Evolutionary conservation across 2,797 vertebrate species (phyloP).

Genomic region (Arvicola amphibius): DNA sequence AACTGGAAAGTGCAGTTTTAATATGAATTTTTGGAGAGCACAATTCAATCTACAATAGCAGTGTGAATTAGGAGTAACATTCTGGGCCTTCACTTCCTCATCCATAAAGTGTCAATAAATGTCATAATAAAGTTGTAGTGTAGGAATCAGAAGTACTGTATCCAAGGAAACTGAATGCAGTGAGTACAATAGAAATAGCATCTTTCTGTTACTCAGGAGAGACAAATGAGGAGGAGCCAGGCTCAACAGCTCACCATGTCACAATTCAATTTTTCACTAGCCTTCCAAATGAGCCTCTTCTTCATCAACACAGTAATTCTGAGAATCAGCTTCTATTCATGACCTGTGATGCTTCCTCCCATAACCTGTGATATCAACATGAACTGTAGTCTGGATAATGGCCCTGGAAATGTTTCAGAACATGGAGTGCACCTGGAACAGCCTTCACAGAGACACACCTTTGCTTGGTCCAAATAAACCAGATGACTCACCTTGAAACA

Average conservation of each 20-base stretch:
- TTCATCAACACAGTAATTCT: background rate
- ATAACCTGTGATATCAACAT: background rate
- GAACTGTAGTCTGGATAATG: background rate
- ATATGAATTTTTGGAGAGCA: background rate
- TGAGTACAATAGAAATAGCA: background rate
- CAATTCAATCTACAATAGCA: background rate
- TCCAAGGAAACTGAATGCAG: background rate
- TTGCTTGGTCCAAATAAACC: no score
- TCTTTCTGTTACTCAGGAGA: background rate
- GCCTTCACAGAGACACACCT: fast-evolving
- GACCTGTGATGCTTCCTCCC: no score
- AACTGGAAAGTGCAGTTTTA: background rate
- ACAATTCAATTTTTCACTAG: background rate
- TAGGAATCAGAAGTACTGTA: background rate
- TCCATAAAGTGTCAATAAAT: background rate
- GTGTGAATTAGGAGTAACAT: background rate
- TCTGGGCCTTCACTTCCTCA: background rate
- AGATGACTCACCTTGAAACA: background rate
- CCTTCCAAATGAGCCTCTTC: background rate
- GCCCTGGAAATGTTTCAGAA: background rate
- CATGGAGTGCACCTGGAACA: fast-evolving
- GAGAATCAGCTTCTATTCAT: background rate
- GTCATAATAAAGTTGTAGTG: background rate
- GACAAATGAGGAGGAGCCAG: no score
- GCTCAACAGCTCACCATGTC: background rate